Evolutionary conservation across 2,797 vertebrate genomes (phyloP).

Genomic region (Mormyrops boulengeri): DNA sequence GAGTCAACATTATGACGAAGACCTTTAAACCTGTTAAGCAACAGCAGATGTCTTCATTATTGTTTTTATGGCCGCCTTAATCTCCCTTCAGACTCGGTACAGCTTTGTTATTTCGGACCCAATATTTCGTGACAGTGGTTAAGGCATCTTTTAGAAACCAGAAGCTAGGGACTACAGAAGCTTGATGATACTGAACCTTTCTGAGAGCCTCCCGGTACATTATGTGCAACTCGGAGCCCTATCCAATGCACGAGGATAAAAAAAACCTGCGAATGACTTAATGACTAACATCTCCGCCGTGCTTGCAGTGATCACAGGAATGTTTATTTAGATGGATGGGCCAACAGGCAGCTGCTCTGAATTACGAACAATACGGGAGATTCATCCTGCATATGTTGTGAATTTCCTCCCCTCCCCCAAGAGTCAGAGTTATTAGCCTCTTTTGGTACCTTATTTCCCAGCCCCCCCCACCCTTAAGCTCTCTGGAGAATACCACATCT

Average conservation of each 20-base stretch:
- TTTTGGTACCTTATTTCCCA: conserved; percentile 6
- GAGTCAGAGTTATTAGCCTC: conserved; percentile 4
- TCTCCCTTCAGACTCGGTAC: conserved; percentile 20
- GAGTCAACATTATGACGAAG: not conserved
- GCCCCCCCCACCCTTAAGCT: not conserved
- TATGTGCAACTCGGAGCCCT: not conserved
- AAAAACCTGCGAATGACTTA: conserved; percentile 41
- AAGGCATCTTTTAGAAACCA: not conserved
- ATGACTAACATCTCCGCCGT: conserved; percentile 56
- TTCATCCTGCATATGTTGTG: conserved; percentile 64
- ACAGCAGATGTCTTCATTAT: conserved; percentile 33
- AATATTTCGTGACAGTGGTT: not conserved
- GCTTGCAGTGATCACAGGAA: conserved; percentile 57
- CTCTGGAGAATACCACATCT: not conserved
- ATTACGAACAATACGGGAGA: conserved; percentile 69
- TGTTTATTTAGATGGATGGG: conserved; percentile 73
- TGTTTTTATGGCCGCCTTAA: conserved; percentile 23
- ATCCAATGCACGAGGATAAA: not conserved
- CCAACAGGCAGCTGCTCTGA: conserved; percentile 68
- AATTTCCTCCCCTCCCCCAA: conserved; percentile 43
- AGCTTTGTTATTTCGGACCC: not conserved
- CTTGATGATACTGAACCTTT: conserved; percentile 30
- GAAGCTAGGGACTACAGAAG: conserved; percentile 22
- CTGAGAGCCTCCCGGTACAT: not conserved
- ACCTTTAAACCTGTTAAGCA: conserved; percentile 2